phyloP scores from a whole-genome alignment of 2,113 vertebrate genomes.

The Aix galericulata region DNA sequence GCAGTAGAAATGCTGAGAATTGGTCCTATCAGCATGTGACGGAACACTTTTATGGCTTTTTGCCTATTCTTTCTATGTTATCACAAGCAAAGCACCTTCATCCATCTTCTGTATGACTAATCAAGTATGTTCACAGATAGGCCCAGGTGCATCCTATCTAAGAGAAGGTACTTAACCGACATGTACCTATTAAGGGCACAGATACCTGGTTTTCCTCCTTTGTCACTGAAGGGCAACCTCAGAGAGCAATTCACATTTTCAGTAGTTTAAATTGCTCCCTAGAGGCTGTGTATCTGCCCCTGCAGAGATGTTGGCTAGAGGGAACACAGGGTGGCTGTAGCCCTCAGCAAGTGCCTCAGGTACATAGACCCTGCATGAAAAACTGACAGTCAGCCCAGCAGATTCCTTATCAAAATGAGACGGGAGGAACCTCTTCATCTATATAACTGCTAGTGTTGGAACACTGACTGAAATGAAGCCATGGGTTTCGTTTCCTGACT shows the following conservation, averaged over 20 bases:
- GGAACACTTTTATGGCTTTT: background rate
- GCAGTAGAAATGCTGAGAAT: background rate
- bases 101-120: background rate
- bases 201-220: background rate
- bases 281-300: background rate
- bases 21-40: background rate
- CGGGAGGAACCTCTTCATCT: background rate
- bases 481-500: background rate
- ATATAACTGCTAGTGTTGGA: background rate
- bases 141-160: background rate
- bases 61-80: background rate
- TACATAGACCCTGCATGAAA: accelerated
- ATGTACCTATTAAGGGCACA: background rate
- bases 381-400: background rate
- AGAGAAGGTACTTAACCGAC: background rate
- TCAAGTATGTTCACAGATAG: background rate
- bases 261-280: background rate
- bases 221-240: background rate
- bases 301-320: background rate
- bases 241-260: background rate
- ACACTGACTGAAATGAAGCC: background rate
- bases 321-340: background rate
- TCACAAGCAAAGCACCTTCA: background rate
- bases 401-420: background rate
- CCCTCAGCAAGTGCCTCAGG: accelerated